Conservation (phyloP, 2,888 invertebrate species). For the Philereme transversata region DNA sequence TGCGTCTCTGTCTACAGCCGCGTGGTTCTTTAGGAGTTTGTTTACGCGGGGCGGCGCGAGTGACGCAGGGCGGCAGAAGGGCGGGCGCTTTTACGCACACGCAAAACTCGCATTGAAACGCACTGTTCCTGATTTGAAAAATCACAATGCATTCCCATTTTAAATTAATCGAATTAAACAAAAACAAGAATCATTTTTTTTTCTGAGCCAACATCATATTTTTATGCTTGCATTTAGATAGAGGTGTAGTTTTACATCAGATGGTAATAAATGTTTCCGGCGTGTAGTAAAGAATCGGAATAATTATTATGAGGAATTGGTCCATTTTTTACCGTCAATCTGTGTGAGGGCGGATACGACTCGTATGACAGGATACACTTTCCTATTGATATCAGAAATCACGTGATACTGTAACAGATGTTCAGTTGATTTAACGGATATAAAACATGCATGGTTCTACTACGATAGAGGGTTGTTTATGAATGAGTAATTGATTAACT, state of each 20-base stretch:
- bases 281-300: constrained; percentile 73
- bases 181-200: neutral
- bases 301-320: constrained; percentile 79
- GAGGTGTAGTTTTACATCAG: constrained; percentile 60
- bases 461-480: neutral
- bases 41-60: constrained; percentile 68
- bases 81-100: constrained; percentile 68
- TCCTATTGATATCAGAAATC: constrained; percentile 70
- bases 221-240: constrained; percentile 8
- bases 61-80: constrained; percentile 74
- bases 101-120: constrained; percentile 67
- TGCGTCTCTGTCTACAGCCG: constrained; percentile 56
- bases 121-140: constrained; percentile 43
- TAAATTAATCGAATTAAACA: constrained; percentile 15
- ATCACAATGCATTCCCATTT: constrained; percentile 32
- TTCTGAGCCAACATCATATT: neutral
- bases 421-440: constrained; percentile 31
- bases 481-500: neutral
- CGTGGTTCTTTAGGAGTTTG: constrained; percentile 57
- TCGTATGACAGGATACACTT: constrained; percentile 81
- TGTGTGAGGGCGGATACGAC: constrained; percentile 78
- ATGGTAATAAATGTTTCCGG: constrained; percentile 79
- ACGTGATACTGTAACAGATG: constrained; percentile 73
- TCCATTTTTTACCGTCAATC: constrained; percentile 78
- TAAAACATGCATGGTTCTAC: constrained; percentile 16